phyloP scores from a whole-genome alignment of 2,797 vertebrate species.

The Pseudomugil tenellus region DNA sequence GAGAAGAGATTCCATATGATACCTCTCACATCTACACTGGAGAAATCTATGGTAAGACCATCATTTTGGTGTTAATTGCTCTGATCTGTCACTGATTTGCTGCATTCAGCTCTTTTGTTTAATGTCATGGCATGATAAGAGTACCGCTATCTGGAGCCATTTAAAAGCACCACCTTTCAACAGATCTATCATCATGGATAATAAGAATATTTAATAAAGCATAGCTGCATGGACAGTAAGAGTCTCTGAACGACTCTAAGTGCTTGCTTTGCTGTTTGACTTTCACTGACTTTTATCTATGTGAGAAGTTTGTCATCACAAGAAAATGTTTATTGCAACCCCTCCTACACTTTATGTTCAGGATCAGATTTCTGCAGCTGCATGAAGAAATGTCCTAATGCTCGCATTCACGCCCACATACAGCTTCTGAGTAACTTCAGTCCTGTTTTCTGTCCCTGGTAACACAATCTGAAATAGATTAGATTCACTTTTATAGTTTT shows the following conservation, averaged over 20 bases:
- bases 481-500: too few species aligned
- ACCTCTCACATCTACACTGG: slow-evolving; percentile 98
- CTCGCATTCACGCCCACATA: neutral
- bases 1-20: slow-evolving; percentile 89
- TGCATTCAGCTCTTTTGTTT: neutral
- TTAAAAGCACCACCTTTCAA: neutral
- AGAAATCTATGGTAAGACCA: slow-evolving; percentile 92
- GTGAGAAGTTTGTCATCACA: neutral
- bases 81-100: neutral
- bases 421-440: neutral
- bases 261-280: neutral
- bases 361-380: neutral
- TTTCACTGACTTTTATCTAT: neutral
- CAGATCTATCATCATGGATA: neutral
- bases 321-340: neutral
- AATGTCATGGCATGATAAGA: neutral
- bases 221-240: neutral
- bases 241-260: neutral
- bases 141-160: too few species aligned
- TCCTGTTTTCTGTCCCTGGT: neutral
- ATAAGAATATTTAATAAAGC: neutral
- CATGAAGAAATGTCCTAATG: neutral
- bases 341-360: neutral
- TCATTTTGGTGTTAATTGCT: neutral
- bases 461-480: neutral